Conservation (phyloP, 1,140 invertebrate species). For the Cecropterus lyciades region DNA sequence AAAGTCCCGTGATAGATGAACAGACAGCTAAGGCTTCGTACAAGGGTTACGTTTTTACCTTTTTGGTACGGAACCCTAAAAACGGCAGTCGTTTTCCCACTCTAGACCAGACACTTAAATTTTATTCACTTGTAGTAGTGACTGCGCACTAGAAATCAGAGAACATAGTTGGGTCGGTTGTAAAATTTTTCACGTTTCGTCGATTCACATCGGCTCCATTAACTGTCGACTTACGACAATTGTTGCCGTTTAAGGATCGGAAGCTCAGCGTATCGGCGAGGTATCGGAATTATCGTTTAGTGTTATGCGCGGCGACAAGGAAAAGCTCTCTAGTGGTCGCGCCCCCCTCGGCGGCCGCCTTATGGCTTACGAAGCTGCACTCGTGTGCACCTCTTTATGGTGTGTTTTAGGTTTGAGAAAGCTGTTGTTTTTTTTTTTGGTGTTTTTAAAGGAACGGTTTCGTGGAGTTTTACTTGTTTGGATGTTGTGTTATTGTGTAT, state of each 20-base stretch:
- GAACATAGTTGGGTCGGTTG: constrained; percentile 37
- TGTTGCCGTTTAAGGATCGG: constrained; percentile 70
- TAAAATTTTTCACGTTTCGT: constrained; percentile 49
- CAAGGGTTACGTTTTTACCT: no score
- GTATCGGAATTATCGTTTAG: constrained; percentile 78
- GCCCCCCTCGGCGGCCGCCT: constrained; percentile 50
- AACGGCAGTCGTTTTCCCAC: neutral
- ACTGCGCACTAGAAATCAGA: neutral
- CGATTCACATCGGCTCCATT: constrained; percentile 53
- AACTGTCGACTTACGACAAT: constrained; percentile 64
- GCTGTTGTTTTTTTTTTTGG: neutral
- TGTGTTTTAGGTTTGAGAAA: neutral
- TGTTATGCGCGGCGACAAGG: constrained; percentile 76
- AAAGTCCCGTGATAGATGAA: no score
- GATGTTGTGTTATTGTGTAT: no score
- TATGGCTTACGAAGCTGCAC: constrained; percentile 44
- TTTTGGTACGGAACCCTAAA: no score
- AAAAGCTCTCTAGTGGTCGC: constrained; percentile 69
- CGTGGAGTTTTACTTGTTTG: no score
- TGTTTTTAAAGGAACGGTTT: no score
- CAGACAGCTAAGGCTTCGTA: no score
- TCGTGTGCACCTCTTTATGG: constrained; percentile 45
- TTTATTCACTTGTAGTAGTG: neutral
- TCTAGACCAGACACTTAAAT: neutral
- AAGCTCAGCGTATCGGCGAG: constrained; percentile 61